phyloP scores from a whole-genome alignment of 2,888 invertebrate genomes.

The Polymixis flavicincta region DNA sequence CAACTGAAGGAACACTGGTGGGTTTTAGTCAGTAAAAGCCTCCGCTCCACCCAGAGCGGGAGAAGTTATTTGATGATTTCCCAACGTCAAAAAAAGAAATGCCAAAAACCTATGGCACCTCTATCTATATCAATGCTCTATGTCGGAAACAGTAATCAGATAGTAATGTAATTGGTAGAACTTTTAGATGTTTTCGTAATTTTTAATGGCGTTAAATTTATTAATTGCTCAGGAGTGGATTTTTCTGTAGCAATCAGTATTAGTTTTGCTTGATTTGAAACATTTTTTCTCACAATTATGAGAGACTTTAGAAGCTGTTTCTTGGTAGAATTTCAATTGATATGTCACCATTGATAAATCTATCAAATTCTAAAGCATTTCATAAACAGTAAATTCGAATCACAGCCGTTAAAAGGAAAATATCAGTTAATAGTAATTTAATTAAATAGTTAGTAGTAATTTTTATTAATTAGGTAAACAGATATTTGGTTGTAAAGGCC shows the following conservation, averaged over 20 bases:
- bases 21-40: too few relatives aligned
- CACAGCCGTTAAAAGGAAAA: background rate
- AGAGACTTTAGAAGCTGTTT: conserved; percentile 15
- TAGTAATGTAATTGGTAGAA: conserved; percentile 24
- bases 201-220: conserved; percentile 42
- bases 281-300: conserved; percentile 51
- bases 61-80: too few relatives aligned
- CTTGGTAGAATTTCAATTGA: conserved; percentile 23
- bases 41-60: too few relatives aligned
- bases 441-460: too few relatives aligned
- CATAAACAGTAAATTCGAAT: too few relatives aligned
- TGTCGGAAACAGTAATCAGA: conserved; percentile 17
- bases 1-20: too few relatives aligned
- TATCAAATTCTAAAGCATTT: background rate
- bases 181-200: conserved; percentile 52
- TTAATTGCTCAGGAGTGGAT: conserved; percentile 48
- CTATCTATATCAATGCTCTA: background rate
- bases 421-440: too few relatives aligned
- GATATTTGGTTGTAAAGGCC: too few relatives aligned
- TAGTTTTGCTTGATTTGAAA: conserved; percentile 12
- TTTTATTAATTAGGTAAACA: too few relatives aligned
- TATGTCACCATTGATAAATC: conserved; percentile 31
- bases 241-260: conserved; percentile 34
- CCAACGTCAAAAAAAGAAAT: too few relatives aligned
- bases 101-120: background rate